Conservation (phyloP, 2,797 vertebrate species). For the Nyctibius grandis region DNA sequence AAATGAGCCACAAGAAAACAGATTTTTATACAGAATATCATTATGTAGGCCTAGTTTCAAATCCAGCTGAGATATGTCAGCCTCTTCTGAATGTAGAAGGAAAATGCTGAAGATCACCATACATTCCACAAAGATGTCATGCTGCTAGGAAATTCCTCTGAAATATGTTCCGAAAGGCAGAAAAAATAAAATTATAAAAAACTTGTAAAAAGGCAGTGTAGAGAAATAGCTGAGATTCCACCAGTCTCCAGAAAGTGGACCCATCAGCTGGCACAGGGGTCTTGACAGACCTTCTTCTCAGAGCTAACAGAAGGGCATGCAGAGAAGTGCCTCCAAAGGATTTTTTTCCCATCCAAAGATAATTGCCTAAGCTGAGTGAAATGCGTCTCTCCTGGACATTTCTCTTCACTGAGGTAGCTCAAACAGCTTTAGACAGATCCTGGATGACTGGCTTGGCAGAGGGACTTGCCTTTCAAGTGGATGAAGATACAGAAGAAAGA, state of each 20-base stretch:
- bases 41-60: not conserved
- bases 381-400: not conserved
- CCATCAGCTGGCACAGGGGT: not conserved
- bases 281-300: not conserved
- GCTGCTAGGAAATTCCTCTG: conserved; percentile 21
- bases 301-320: not conserved
- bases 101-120: not conserved
- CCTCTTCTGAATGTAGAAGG: not conserved
- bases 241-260: not conserved
- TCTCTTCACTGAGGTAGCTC: not conserved
- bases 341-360: not conserved
- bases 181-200: not conserved
- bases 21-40: not conserved
- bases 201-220: not conserved
- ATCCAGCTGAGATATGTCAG: not conserved
- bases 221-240: conserved; percentile 4
- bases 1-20: not conserved
- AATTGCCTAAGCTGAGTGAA: not conserved
- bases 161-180: not conserved
- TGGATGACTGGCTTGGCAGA: not conserved
- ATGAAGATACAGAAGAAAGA: not conserved
- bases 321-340: not conserved
- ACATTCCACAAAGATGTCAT: not conserved
- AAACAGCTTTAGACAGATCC: not conserved
- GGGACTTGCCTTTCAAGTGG: not conserved